Evolutionary conservation across 2,888 invertebrate genomes (phyloP).

Genomic region (Chydorus sphaericus): DNA sequence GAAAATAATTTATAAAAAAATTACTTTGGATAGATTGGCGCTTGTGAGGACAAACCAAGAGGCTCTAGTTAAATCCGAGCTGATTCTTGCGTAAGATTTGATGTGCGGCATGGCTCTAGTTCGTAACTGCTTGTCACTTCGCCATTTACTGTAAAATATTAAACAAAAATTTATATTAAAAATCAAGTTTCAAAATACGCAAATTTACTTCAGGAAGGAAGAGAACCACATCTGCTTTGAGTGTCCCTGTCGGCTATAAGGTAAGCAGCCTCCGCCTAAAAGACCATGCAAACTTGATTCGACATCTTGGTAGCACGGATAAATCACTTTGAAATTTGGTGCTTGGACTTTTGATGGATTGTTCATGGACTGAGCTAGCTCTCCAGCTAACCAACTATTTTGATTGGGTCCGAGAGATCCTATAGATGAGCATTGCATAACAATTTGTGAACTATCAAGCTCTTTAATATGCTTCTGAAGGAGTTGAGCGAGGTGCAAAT

Average conservation of each 20-base stretch:
- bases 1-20: not conserved
- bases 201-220: conserved; percentile 52
- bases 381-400: conserved; percentile 15
- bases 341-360: not conserved
- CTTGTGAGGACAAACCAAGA: conserved; percentile 82
- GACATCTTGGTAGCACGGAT: conserved; percentile 71
- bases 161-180: not conserved
- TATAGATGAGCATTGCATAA: conserved; percentile 82
- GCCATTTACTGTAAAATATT: conserved; percentile 60
- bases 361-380: conserved; percentile 11
- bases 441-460: conserved; percentile 35
- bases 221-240: conserved; percentile 73
- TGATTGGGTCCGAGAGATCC: conserved; percentile 58
- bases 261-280: conserved; percentile 73
- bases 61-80: conserved; percentile 46
- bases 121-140: conserved; percentile 49
- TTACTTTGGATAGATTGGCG: conserved; percentile 74
- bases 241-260: conserved; percentile 62
- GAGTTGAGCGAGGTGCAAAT: conserved; percentile 40
- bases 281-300: conserved; percentile 67
- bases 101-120: conserved; percentile 86
- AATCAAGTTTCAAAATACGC: conserved; percentile 4
- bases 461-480: conserved; percentile 47
- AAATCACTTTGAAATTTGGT: conserved; percentile 33
- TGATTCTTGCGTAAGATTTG: conserved; percentile 69